Evolutionary conservation across 2,888 invertebrate genomes (phyloP).

Genomic region (Melinaea marsaeus): DNA sequence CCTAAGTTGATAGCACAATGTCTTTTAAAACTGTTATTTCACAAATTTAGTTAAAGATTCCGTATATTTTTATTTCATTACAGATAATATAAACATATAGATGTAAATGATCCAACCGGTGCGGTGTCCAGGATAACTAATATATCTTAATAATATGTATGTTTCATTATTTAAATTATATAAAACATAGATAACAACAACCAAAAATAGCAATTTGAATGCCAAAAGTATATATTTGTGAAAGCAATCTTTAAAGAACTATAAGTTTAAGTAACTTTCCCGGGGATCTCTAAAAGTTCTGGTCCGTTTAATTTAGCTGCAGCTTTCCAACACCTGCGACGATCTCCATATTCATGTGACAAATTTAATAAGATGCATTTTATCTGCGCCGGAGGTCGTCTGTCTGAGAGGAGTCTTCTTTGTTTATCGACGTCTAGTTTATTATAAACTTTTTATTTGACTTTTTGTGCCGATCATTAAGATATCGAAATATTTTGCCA

Average conservation of each 20-base stretch:
- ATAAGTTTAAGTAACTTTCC: not conserved
- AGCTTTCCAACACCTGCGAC: slow-evolving; percentile 19
- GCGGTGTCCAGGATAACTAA: no score
- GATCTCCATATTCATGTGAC: slow-evolving; percentile 34
- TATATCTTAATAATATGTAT: no score
- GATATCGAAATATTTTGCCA: not conserved
- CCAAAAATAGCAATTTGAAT: no score
- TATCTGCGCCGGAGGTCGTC: slow-evolving; percentile 19
- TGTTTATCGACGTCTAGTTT: slow-evolving; percentile 2
- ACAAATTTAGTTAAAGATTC: not conserved
- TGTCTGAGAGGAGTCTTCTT: slow-evolving; percentile 1
- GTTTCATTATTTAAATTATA: no score
- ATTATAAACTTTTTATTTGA: not conserved
- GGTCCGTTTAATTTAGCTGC: slow-evolving; percentile 17
- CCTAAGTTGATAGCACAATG: not conserved
- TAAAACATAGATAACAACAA: no score
- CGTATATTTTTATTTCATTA: not conserved
- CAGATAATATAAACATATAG: no score
- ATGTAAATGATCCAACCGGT: no score
- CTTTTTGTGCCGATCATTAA: not conserved
- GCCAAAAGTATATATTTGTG: not conserved
- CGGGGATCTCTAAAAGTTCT: slow-evolving; percentile 10
- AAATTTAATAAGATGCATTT: slow-evolving; percentile 34
- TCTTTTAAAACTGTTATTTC: not conserved
- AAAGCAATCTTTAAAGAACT: not conserved